Evolutionary conservation across 2,888 invertebrate genomes (phyloP).

Genomic region (Cancer borealis): DNA sequence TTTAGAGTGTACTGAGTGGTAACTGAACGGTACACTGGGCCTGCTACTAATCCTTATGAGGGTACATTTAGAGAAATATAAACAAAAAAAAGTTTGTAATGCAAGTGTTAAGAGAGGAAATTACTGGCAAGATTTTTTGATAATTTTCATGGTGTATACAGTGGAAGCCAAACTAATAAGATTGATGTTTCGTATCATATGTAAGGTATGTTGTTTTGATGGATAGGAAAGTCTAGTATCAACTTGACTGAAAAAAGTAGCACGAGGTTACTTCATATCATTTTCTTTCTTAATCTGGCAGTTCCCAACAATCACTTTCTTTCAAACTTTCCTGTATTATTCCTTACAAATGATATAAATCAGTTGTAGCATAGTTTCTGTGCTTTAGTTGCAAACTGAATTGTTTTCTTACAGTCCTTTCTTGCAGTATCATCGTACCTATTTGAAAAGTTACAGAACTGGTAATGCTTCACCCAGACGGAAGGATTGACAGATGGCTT

Average conservation of each 20-base stretch:
- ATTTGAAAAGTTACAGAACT: slow-evolving; percentile 17
- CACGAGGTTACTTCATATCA: not conserved
- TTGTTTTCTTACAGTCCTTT: not conserved
- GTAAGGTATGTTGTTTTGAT: not conserved
- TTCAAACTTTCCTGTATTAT: not conserved
- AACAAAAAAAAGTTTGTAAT: not conserved
- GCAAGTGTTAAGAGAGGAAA: not conserved
- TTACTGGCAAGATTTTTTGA: not conserved
- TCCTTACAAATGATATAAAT: not conserved
- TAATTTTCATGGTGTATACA: not conserved
- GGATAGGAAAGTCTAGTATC: not conserved
- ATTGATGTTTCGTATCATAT: not conserved
- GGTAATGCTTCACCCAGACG: slow-evolving; percentile 63
- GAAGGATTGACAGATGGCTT: slow-evolving; percentile 53
- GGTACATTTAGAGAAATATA: not conserved
- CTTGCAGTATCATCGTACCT: slow-evolving; percentile 4
- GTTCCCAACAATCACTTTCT: not conserved
- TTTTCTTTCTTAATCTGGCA: not conserved
- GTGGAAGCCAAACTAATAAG: not conserved
- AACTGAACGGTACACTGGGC: not conserved
- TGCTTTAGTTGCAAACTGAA: not conserved
- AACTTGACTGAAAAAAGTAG: not conserved
- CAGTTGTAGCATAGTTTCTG: not conserved
- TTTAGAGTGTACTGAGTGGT: not conserved
- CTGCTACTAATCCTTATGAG: not conserved